These are phyloP conservation scores for Salvelinus namaycush DNA, from an alignment of 2,113 vertebrate genomes.

Conservation along the genomic window DNA sequence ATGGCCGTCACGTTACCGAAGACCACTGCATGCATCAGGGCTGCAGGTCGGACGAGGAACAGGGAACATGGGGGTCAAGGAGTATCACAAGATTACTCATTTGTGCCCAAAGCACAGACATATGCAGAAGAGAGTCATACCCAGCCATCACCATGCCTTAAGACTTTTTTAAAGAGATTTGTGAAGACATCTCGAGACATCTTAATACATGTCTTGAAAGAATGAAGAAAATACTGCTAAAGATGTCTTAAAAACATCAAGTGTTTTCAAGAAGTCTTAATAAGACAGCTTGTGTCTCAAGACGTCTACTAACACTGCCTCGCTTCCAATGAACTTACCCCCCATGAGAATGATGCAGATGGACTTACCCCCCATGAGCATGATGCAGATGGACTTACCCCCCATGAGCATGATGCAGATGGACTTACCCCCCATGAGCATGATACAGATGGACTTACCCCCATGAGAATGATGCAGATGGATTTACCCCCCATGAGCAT, in stretches of 20 bases:
- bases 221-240: no score
- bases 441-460: slow-evolving; percentile 85
- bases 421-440: slow-evolving; percentile 92
- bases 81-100: background rate
- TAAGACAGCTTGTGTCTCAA: no score
- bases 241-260: no score
- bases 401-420: slow-evolving; percentile 87
- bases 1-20: slow-evolving; percentile 97
- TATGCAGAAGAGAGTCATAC: no score
- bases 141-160: no score
- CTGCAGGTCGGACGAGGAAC: slow-evolving; percentile 58
- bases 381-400: slow-evolving; percentile 73
- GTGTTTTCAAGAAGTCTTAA: no score
- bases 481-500: no score
- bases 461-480: slow-evolving; percentile 94
- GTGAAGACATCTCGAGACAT: no score
- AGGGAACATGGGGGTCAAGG: no score
- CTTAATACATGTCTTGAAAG: no score
- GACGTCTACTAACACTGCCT: background rate
- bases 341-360: background rate
- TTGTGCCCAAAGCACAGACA: no score
- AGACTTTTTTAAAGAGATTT: no score
- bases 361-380: slow-evolving; percentile 73
- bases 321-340: slow-evolving; percentile 68
- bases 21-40: slow-evolving; percentile 95